phyloP scores from a whole-genome alignment of 1,140 invertebrate species.

The Nephila pilipes region DNA sequence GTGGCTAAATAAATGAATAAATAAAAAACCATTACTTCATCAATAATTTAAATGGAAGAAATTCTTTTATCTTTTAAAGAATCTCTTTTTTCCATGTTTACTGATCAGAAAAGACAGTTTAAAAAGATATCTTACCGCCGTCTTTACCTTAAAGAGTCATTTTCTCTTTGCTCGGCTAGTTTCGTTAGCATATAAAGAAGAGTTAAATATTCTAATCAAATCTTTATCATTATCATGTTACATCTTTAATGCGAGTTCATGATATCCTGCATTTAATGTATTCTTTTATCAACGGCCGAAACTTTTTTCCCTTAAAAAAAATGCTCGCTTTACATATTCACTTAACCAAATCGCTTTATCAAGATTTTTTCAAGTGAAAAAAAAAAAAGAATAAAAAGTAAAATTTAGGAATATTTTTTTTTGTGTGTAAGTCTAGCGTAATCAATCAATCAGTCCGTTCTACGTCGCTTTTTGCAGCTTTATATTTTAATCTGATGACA shows the following conservation, averaged over 20 bases:
- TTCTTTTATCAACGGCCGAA: constrained; percentile 27
- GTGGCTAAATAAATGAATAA: background rate
- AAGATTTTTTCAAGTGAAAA: constrained; percentile 44
- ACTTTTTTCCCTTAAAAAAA: background rate
- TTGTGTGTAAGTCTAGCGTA: constrained; percentile 7
- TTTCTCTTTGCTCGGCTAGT: background rate
- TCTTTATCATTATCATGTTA: constrained; percentile 40
- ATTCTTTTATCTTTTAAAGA: background rate
- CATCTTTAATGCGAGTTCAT: constrained; percentile 15
- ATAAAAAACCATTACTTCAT: background rate
- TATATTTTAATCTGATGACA: constrained; percentile 69
- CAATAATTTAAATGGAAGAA: constrained; percentile 10
- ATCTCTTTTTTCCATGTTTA: background rate
- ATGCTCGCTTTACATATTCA: constrained; percentile 63
- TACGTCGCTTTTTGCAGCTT: constrained; percentile 18
- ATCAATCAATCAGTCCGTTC: constrained; percentile 66
- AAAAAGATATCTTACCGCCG: background rate
- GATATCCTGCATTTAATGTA: constrained; percentile 13
- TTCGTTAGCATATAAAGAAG: constrained; percentile 12
- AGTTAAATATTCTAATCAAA: constrained; percentile 59
- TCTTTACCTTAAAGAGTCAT: background rate
- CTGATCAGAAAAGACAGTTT: background rate
- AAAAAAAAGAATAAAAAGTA: background rate
- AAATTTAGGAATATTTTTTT: background rate
- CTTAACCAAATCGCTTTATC: constrained; percentile 67